A percentile compares a stretch with the other conserved stretches of the same genome.
phyloP scores from a whole-genome alignment of 2,113 vertebrate species.

The Hippocampus barbouri region DNA sequence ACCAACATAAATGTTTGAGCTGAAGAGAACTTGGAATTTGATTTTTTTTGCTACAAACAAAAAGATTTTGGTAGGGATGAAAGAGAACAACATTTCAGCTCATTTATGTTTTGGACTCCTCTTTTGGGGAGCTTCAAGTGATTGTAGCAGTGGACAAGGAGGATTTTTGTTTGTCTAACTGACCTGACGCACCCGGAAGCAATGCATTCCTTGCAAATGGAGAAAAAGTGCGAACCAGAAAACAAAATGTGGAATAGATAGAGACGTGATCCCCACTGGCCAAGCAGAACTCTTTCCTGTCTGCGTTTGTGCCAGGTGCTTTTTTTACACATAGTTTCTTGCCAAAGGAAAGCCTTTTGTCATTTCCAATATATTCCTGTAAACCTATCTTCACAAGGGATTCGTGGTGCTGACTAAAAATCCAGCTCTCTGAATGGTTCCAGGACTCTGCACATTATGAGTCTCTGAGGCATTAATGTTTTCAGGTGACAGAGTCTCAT shows the following conservation, averaged over 20 bases:
- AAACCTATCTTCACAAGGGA: conserved; percentile 53
- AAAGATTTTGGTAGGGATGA: neutral
- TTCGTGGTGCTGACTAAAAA: conserved; percentile 19
- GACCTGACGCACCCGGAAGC: conserved; percentile 42
- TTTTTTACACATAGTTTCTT: conserved; percentile 41
- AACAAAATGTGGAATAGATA: conserved; percentile 48
- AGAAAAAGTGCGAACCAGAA: conserved; percentile 48
- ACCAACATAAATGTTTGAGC: too few relatives aligned
- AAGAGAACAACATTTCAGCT: neutral
- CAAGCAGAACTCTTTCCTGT: conserved; percentile 40
- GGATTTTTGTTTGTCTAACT: conserved; percentile 42
- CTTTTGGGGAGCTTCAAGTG: conserved; percentile 34
- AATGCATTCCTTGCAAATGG: conserved; percentile 60
- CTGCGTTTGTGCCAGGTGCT: conserved; percentile 36
- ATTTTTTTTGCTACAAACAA: neutral
- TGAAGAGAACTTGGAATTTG: neutral
- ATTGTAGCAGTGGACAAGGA: conserved; percentile 42
- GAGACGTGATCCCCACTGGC: conserved; percentile 60
- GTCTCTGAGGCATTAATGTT: conserved; percentile 41
- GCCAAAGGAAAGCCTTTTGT: conserved; percentile 57
- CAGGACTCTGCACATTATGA: conserved; percentile 38
- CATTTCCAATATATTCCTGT: conserved; percentile 46
- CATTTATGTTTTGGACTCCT: conserved; percentile 33
- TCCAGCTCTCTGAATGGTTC: conserved; percentile 51
- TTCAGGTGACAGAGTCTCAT: conserved; percentile 39